A percentile compares a stretch with the other conserved stretches of the same genome.
These are phyloP conservation scores for Berghia stephanieae DNA, from an alignment of 1,140 invertebrate genomes.

Conservation along the genomic window DNA sequence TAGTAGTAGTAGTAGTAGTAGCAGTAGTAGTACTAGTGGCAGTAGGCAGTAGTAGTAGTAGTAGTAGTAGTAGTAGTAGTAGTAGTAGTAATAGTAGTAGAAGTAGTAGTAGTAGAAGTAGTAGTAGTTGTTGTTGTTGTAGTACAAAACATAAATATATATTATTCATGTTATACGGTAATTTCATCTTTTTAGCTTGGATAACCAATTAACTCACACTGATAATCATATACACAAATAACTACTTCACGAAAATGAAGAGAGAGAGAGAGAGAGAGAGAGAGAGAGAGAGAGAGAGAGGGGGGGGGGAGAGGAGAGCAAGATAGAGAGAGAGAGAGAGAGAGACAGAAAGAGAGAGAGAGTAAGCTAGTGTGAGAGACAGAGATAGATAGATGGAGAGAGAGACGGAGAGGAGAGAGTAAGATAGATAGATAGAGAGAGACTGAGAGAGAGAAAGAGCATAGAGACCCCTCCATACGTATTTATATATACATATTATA, in stretches of 20 bases:
- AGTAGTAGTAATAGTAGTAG: not conserved
- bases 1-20: not conserved
- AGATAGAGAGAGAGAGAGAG: not conserved
- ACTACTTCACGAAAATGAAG: not conserved
- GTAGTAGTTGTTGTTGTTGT: not conserved
- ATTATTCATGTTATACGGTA: not conserved
- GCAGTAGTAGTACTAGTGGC: not conserved
- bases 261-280: constrained; percentile 1
- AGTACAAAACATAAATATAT: not conserved
- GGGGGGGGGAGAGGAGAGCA: not conserved
- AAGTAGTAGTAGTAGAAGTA: not conserved
- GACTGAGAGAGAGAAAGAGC: no score
- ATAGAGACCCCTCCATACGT: no score
- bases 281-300: constrained; percentile 19
- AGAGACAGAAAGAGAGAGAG: not conserved
- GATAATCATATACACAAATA: not conserved
- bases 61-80: not conserved
- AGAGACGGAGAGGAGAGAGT: no score
- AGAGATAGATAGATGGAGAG: no score
- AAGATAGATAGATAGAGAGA: no score
- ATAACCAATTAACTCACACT: not conserved
- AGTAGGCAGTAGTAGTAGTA: no score
- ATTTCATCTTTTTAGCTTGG: not conserved
- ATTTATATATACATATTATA: no score
- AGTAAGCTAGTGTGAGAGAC: not conserved